Percentiles rank a stretch among this genome's conserved stretches.
These are phyloP conservation scores for Scarus forsteni DNA, from an alignment of 2,797 vertebrate genomes.

Conservation along the genomic window DNA sequence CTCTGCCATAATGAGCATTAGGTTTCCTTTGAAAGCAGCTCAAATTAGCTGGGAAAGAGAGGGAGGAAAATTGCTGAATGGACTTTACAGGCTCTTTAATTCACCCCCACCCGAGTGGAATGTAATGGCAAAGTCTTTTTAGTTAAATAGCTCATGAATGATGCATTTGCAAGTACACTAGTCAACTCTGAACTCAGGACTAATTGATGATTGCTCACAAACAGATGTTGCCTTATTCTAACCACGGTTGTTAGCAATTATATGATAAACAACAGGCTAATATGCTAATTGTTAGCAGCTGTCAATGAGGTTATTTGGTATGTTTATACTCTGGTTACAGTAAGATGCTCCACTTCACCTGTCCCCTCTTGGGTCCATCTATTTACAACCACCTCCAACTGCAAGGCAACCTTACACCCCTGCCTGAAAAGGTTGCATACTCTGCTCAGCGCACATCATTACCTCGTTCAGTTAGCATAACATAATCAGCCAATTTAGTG, in stretches of 20 bases:
- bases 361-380: constrained; percentile 45
- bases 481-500: constrained; percentile 71
- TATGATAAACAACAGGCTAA: constrained; percentile 86
- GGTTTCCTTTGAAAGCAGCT: constrained; percentile 74
- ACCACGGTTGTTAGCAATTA: constrained; percentile 81
- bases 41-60: constrained; percentile 63
- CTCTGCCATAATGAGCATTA: constrained; percentile 74
- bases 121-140: constrained; percentile 65
- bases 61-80: constrained; percentile 62
- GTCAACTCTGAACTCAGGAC: constrained; percentile 80
- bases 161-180: constrained; percentile 74
- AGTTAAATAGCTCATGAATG: constrained; percentile 81
- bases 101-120: constrained; percentile 44
- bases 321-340: constrained; percentile 80
- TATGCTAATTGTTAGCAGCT: constrained; percentile 84
- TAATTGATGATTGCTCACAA: constrained; percentile 80
- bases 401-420: constrained; percentile 31
- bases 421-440: constrained; percentile 55
- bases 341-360: constrained; percentile 79
- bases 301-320: constrained; percentile 68
- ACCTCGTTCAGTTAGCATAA: constrained; percentile 75
- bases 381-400: constrained; percentile 30
- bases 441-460: constrained; percentile 68
- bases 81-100: constrained; percentile 62
- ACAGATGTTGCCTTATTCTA: constrained; percentile 80